Percentiles rank a stretch among this genome's conserved stretches.
Conservation (phyloP, 1,140 invertebrate species). For the Heliothis subflexa region DNA sequence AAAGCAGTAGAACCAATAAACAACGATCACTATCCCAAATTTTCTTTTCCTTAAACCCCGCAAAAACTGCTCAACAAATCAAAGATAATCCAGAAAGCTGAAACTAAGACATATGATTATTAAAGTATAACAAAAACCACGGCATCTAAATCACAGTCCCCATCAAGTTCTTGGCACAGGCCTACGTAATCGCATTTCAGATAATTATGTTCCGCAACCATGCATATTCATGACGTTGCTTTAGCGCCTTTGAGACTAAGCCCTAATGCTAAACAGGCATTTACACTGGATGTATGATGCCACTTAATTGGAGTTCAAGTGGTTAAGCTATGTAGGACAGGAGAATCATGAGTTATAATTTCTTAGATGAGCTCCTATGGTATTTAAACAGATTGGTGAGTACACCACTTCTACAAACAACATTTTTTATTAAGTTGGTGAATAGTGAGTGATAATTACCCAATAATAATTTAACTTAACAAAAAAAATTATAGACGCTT, state of each 20-base stretch:
- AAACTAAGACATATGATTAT: neutral
- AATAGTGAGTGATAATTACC: too few species aligned
- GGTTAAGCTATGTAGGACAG: neutral
- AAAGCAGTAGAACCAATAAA: too few species aligned
- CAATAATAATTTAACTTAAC: too few species aligned
- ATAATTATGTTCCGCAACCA: conserved; percentile 36
- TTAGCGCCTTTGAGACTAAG: conserved; percentile 34
- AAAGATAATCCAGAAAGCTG: neutral
- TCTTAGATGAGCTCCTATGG: neutral
- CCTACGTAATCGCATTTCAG: conserved; percentile 21
- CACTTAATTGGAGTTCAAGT: conserved; percentile 15
- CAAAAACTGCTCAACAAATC: neutral
- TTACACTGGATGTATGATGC: conserved; percentile 39
- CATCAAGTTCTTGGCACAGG: conserved; percentile 23
- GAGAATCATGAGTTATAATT: neutral
- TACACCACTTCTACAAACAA: too few species aligned
- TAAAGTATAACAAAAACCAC: neutral
- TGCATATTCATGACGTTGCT: conserved; percentile 37
- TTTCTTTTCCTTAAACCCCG: too few species aligned
- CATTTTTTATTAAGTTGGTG: too few species aligned
- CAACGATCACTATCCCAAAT: too few species aligned
- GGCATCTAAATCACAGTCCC: neutral
- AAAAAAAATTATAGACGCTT: too few species aligned
- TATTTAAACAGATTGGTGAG: too few species aligned
- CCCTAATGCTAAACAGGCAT: conserved; percentile 34